Conservation (phyloP, 2,797 vertebrate genomes). For the Crax fasciolata region DNA sequence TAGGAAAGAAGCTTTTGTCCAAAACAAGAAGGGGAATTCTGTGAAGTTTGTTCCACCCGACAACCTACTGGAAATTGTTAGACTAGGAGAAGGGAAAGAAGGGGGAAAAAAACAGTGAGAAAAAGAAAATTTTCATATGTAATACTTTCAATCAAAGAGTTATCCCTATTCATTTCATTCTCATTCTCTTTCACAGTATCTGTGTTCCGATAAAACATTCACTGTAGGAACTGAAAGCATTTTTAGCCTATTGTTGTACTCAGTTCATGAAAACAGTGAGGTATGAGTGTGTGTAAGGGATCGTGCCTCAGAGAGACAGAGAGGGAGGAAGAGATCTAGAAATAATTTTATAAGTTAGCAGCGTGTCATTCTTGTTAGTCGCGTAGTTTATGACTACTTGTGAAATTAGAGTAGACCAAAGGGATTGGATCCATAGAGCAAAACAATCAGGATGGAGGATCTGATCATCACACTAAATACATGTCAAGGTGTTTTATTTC, state of each 20-base stretch:
- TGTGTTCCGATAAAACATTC: neutral
- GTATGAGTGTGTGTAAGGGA: fast-evolving
- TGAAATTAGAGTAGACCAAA: neutral
- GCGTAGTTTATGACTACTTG: neutral
- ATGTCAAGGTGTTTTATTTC: neutral
- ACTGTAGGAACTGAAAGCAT: neutral
- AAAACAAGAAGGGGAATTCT: neutral
- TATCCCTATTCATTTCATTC: neutral
- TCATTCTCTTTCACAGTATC: neutral
- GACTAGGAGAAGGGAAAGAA: neutral
- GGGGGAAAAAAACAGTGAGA: neutral
- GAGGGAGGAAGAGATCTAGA: neutral
- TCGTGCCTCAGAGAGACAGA: neutral
- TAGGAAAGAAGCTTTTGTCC: neutral
- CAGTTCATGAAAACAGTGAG: neutral
- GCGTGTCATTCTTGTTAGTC: neutral
- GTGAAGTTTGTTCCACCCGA: neutral
- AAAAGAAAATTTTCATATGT: neutral
- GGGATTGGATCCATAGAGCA: neutral
- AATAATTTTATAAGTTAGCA: neutral
- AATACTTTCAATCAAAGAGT: neutral
- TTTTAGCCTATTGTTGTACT: neutral
- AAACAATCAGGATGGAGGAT: neutral
- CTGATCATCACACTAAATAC: neutral
- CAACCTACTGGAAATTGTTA: neutral